Evolutionary conservation across 2,797 vertebrate species (phyloP), one percentile per base, ranked within the genome.

Genomic region (Chaunax sp.): DNA sequence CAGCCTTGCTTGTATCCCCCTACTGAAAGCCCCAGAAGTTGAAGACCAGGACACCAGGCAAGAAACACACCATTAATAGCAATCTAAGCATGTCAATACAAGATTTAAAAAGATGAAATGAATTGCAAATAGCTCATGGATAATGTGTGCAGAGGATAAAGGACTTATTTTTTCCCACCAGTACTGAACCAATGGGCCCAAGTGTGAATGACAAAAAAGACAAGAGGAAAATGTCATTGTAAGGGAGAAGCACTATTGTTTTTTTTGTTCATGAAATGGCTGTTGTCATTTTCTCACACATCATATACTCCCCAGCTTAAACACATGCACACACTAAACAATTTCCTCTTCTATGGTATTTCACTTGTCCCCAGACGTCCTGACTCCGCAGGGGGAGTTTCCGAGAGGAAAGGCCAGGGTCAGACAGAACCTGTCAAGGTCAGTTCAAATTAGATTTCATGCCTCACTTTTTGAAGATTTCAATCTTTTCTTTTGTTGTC

Each of bases 1-100:
- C 28, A 87, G 78, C 56, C 89, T 94, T 76, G 71, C 75, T 66
- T 89, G 81, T 57, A 80, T 96, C 43, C 90, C 94, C 1, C 67
- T 98, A 60, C 41, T 96, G 69, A 90, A 94, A 54, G 69, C 89
- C 7, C 40, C 58, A 40, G 68, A 68, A 38, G 57, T 46, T 46
- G 77, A 92, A 0, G 50, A 78, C 53, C 72, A 56, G 8, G 38
- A 41, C 1, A 61, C 87, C 1, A 86, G 73, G 91, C 76, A 80
- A 81, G 83, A 66, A 18, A 5, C 12, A 22, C 13, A 10, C 16
- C 53, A 26, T 51, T 18, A 11, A 74, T 37, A 41, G 4, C 14
- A 54, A 0, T 9, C 1, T 43, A 59, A 26, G 2, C 22, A 44
- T 46, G 13, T 62, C 44, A 38, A 46, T 40, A n/a, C 14, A 62